A percentile compares a stretch with the other conserved stretches of the same genome.
Conservation (phyloP, 2,888 invertebrate genomes). For the Acanthococcus lagerstroemiae region DNA sequence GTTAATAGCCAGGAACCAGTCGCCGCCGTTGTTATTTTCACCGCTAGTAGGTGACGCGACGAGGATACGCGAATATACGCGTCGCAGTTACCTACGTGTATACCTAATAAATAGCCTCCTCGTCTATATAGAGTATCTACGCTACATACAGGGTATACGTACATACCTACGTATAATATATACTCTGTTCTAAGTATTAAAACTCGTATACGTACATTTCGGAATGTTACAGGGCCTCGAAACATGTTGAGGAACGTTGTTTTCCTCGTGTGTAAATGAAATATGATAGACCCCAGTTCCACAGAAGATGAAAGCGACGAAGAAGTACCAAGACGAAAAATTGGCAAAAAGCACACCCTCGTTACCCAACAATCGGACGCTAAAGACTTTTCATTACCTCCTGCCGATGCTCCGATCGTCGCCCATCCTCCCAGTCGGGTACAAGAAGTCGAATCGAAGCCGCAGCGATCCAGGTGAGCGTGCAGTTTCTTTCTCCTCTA, state of each 20-base stretch:
- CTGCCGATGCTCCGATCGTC: slow-evolving; percentile 42
- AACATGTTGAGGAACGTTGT: slow-evolving; percentile 19
- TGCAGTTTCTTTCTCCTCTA: not conserved
- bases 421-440: slow-evolving; percentile 23
- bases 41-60: too few species aligned
- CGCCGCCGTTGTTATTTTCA: too few species aligned
- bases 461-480: slow-evolving; percentile 24
- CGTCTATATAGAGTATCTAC: too few species aligned
- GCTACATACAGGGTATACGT: too few species aligned
- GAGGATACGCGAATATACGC: too few species aligned
- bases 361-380: slow-evolving; percentile 43
- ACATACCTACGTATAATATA: too few species aligned
- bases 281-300: slow-evolving; percentile 91
- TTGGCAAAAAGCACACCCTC: slow-evolving; percentile 41
- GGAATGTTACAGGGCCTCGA: slow-evolving; percentile 11
- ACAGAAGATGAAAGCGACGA: slow-evolving; percentile 93
- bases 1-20: too few species aligned
- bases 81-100: too few species aligned
- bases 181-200: too few species aligned
- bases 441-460: slow-evolving; percentile 8
- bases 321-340: slow-evolving; percentile 49
- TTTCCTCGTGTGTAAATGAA: slow-evolving; percentile 22
- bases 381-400: slow-evolving; percentile 38
- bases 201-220: too few species aligned
- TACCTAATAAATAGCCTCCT: too few species aligned